Conservation (phyloP, 2,797 vertebrate species). For the Enteromius anoplus region DNA sequence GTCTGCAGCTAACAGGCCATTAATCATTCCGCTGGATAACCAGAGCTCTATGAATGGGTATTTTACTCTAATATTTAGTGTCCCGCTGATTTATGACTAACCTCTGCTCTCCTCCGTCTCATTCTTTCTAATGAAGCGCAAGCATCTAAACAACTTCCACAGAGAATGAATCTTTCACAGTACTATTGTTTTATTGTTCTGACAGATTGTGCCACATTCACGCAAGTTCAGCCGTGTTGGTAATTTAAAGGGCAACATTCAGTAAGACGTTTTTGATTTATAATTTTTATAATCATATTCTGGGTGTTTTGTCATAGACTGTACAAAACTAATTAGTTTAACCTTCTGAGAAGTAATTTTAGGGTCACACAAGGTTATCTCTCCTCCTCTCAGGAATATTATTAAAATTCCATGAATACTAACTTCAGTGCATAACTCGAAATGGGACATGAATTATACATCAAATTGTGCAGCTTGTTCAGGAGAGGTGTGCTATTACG, state of each 20-base stretch:
- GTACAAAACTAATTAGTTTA: constrained; percentile 28
- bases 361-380: constrained; percentile 28
- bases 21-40: constrained; percentile 11
- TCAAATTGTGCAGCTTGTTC: neutral
- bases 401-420: neutral
- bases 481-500: neutral
- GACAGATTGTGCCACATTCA: neutral
- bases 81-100: constrained; percentile 19
- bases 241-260: constrained; percentile 33
- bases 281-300: constrained; percentile 1
- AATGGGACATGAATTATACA: neutral
- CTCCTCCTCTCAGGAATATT: neutral
- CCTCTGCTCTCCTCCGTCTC: constrained; percentile 20
- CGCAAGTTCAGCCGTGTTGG: neutral
- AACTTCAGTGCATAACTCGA: neutral
- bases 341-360: constrained; percentile 13
- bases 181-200: neutral
- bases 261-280: neutral
- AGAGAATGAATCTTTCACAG: constrained; percentile 4
- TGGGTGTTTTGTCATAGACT: constrained; percentile 8
- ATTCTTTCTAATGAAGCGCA: constrained; percentile 29
- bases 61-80: constrained; percentile 4
- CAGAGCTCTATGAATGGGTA: constrained; percentile 30
- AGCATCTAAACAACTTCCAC: constrained; percentile 17
- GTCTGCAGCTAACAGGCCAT: neutral